These are phyloP conservation scores for Drosophila nigrodunni DNA, from an alignment of 1,140 invertebrate genomes.

Conservation along the genomic window DNA sequence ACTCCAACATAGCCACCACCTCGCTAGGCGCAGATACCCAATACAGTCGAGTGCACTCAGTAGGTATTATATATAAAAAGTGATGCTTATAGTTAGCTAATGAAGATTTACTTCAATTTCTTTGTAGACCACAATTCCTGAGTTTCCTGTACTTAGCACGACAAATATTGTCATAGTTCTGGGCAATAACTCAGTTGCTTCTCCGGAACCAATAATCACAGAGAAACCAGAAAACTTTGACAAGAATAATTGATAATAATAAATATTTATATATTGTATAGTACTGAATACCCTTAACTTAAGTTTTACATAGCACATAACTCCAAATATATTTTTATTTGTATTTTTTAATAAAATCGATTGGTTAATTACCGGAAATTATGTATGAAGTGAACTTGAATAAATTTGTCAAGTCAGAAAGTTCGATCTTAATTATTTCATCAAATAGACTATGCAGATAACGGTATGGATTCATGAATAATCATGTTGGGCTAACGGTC, in stretches of 20 bases:
- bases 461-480: conserved; percentile 44
- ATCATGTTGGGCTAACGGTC: conserved; percentile 35
- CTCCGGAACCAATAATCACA: conserved; percentile 22
- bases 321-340: neutral
- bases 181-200: conserved; percentile 50
- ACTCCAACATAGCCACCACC: conserved; percentile 79
- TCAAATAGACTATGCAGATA: conserved; percentile 35
- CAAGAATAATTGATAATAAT: conserved; percentile 14
- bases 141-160: conserved; percentile 51
- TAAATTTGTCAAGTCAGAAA: conserved; percentile 24
- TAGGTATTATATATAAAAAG: conserved; percentile 35
- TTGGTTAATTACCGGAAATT: conserved; percentile 12
- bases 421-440: conserved; percentile 39
- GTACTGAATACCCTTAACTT: conserved; percentile 6
- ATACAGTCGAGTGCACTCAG: conserved; percentile 67
- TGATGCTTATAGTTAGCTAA: neutral
- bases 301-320: conserved; percentile 12
- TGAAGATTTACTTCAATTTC: neutral
- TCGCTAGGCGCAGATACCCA: conserved; percentile 51
- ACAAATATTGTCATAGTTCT: conserved; percentile 67
- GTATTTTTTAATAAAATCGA: conserved; percentile 1
- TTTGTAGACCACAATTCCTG: conserved; percentile 42
- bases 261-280: conserved; percentile 2
- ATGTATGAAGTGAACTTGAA: conserved; percentile 10
- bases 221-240: conserved; percentile 34